A percentile compares a stretch with the other conserved stretches of the same genome.
These are phyloP conservation scores for Nomada fucata DNA, from an alignment of 2,888 invertebrate species.

Conservation along the genomic window DNA sequence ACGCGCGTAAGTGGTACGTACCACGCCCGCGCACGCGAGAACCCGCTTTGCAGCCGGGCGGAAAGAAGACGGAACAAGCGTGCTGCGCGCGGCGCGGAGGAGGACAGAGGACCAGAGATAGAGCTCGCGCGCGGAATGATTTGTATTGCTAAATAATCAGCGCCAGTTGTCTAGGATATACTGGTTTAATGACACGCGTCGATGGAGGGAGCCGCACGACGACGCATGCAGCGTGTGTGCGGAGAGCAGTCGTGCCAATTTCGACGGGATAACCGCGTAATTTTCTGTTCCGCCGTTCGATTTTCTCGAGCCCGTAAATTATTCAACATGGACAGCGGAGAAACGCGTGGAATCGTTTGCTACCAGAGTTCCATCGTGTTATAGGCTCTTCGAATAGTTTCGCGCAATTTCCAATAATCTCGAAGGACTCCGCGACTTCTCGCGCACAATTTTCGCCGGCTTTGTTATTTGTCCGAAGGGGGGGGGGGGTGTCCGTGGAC, in stretches of 20 bases:
- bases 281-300: slow-evolving; percentile 51
- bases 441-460: too few relatives aligned
- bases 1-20: slow-evolving; percentile 70
- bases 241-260: slow-evolving; percentile 55
- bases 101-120: slow-evolving; percentile 35
- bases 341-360: slow-evolving; percentile 19
- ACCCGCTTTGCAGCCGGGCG: slow-evolving; percentile 64
- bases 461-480: background rate
- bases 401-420: background rate
- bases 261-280: slow-evolving; percentile 62
- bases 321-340: slow-evolving; percentile 44
- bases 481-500: too few relatives aligned
- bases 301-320: slow-evolving; percentile 56
- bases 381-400: background rate
- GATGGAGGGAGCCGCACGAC: slow-evolving; percentile 65
- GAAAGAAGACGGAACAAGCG: slow-evolving; percentile 34
- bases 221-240: slow-evolving; percentile 30
- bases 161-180: slow-evolving; percentile 79
- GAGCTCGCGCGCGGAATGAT: slow-evolving; percentile 75
- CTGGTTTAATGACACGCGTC: slow-evolving; percentile 79
- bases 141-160: slow-evolving; percentile 83
- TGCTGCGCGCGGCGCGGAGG: background rate
- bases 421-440: too few relatives aligned
- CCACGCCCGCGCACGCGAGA: slow-evolving; percentile 81
- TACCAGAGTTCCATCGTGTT: background rate